A percentile compares a stretch with the other conserved stretches of the same genome.
These are phyloP conservation scores for Poecile atricapillus DNA, from an alignment of 2,113 vertebrate genomes.

Conservation along the genomic window DNA sequence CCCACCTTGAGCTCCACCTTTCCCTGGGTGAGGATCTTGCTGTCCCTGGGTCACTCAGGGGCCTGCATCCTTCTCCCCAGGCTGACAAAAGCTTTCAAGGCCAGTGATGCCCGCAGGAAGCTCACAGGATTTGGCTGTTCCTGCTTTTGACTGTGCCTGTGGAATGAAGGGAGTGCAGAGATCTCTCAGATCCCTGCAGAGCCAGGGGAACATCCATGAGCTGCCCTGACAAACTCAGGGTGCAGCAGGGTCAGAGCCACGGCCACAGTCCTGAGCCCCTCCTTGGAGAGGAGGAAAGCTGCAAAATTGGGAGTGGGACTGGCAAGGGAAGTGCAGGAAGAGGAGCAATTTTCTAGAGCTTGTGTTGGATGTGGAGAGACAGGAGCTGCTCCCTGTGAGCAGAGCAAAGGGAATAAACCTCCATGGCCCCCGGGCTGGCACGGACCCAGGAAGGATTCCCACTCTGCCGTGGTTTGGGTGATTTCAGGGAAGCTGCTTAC, in stretches of 20 bases:
- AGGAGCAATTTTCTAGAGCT: background rate
- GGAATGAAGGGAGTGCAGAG: background rate
- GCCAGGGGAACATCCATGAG: too few relatives aligned
- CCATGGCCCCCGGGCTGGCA: fast-evolving
- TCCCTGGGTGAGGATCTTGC: background rate
- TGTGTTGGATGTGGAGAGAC: background rate
- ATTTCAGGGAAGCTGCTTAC: background rate
- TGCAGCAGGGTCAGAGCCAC: background rate
- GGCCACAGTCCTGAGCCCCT: background rate
- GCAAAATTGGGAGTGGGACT: background rate
- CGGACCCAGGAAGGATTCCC: background rate
- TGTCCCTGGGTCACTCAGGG: background rate
- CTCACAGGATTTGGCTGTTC: background rate
- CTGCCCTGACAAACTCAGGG: background rate
- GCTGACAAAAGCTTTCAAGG: background rate
- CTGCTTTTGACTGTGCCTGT: background rate
- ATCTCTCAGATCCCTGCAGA: background rate
- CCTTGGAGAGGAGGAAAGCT: background rate
- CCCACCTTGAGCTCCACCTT: fast-evolving
- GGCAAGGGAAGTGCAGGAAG: background rate
- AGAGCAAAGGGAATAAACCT: background rate
- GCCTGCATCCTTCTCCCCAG: background rate
- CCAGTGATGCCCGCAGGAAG: background rate
- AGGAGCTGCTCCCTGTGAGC: background rate
- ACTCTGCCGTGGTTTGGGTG: background rate